Conservation (phyloP, 2,113 vertebrate genomes). For the Haemorhous mexicanus region DNA sequence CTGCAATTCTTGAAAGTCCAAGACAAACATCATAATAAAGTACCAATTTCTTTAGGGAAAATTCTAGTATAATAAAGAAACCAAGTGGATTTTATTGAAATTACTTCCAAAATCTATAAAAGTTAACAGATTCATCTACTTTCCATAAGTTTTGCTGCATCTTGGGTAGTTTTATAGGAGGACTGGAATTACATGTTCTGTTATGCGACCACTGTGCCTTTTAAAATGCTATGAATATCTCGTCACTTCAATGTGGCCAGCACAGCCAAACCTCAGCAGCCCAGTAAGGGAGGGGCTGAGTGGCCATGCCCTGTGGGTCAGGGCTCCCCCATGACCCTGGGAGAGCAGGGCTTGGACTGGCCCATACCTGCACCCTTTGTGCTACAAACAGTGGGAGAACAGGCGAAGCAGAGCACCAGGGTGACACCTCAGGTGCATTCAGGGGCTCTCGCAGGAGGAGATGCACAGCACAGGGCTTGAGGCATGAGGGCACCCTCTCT, state of each 20-base stretch:
- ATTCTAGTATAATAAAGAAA: background rate
- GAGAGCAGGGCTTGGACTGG: too few species aligned
- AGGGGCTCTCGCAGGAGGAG: background rate
- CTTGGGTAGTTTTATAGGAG: background rate
- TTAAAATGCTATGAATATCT: background rate
- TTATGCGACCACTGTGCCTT: accelerated
- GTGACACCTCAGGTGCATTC: accelerated
- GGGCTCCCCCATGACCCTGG: background rate
- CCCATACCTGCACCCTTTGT: background rate
- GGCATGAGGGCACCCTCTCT: background rate
- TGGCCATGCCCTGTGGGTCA: accelerated
- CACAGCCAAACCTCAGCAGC: background rate
- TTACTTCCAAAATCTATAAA: background rate
- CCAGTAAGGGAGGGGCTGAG: background rate
- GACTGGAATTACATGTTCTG: background rate
- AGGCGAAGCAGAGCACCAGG: background rate
- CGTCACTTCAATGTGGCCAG: background rate
- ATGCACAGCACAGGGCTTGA: accelerated
- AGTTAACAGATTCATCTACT: background rate
- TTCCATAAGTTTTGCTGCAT: background rate
- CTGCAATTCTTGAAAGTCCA: background rate
- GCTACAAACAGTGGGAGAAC: background rate
- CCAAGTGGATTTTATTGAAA: background rate
- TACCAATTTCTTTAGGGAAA: background rate
- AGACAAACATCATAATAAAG: slow-evolving; percentile 8